These are phyloP conservation scores for Spinus pinus DNA, from an alignment of 2,797 vertebrate species.

Conservation along the genomic window DNA sequence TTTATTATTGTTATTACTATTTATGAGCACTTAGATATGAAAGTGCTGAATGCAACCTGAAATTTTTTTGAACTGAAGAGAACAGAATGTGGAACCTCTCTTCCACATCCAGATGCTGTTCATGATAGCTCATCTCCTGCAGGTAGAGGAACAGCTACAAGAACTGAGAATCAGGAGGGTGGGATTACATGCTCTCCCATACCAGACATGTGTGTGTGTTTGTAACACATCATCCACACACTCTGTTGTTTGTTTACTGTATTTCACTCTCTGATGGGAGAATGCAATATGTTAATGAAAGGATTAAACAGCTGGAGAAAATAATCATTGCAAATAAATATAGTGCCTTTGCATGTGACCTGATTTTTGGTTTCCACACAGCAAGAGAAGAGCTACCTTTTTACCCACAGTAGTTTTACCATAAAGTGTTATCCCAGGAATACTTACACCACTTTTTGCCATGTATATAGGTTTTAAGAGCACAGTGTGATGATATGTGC, in stretches of 20 bases:
- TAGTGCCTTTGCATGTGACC: not conserved
- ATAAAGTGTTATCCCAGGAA: not conserved
- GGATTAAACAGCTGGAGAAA: conserved; percentile 25
- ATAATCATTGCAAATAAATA: not conserved
- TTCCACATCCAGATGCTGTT: not conserved
- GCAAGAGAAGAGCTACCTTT: not conserved
- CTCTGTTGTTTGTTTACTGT: not conserved
- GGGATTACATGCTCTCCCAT: not conserved
- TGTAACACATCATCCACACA: not conserved
- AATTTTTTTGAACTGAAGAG: not conserved
- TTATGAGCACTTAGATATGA: not conserved
- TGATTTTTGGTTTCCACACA: not conserved
- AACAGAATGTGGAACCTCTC: not conserved
- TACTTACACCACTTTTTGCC: not conserved
- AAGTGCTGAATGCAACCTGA: not conserved
- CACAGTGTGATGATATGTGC: not conserved
- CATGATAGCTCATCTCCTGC: not conserved
- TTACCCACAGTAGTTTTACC: not conserved
- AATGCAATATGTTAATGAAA: not conserved
- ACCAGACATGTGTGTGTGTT: not conserved
- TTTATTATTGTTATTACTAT: not conserved
- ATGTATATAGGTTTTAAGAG: not conserved
- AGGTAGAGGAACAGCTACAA: not conserved
- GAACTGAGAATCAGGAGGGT: not conserved
- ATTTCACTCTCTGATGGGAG: not conserved